Evolutionary conservation across 2,888 invertebrate species (phyloP).

Genomic region (Danaus chrysippus): DNA sequence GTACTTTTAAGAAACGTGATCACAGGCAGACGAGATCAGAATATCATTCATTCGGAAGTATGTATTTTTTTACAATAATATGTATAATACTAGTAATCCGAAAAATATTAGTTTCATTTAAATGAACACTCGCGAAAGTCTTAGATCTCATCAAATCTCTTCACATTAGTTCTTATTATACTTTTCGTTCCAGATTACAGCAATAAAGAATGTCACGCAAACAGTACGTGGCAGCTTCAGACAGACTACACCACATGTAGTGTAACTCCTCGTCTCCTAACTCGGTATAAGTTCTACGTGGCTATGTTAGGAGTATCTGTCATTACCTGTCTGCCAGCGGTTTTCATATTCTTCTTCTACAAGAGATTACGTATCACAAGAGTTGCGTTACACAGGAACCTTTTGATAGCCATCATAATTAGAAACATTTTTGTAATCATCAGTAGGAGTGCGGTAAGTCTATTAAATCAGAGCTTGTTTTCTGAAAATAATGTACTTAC

Average conservation of each 20-base stretch:
- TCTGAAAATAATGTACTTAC: no score
- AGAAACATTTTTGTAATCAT: slow-evolving; percentile 79
- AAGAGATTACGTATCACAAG: slow-evolving; percentile 74
- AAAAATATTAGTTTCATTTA: no score
- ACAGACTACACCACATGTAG: slow-evolving; percentile 80
- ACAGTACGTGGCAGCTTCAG: slow-evolving; percentile 78
- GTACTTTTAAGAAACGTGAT: not conserved
- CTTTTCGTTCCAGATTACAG: slow-evolving; percentile 70
- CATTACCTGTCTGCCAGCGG: slow-evolving; percentile 75
- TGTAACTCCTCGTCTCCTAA: slow-evolving; percentile 71
- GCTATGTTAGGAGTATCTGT: slow-evolving; percentile 73
- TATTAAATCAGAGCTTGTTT: no score
- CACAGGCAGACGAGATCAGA: not conserved
- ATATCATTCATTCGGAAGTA: no score
- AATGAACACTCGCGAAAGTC: no score
- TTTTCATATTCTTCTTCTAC: slow-evolving; percentile 77
- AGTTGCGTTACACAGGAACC: slow-evolving; percentile 79
- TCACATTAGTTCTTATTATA: no score
- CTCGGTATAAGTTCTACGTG: slow-evolving; percentile 77
- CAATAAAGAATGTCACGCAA: slow-evolving; percentile 73
- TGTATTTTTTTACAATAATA: no score
- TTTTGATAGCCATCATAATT: slow-evolving; percentile 78
- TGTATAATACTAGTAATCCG: no score
- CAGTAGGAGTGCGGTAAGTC: slow-evolving; percentile 73
- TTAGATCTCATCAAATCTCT: no score